Conservation (phyloP, 2,113 vertebrate species). For the Aythya baeri region DNA sequence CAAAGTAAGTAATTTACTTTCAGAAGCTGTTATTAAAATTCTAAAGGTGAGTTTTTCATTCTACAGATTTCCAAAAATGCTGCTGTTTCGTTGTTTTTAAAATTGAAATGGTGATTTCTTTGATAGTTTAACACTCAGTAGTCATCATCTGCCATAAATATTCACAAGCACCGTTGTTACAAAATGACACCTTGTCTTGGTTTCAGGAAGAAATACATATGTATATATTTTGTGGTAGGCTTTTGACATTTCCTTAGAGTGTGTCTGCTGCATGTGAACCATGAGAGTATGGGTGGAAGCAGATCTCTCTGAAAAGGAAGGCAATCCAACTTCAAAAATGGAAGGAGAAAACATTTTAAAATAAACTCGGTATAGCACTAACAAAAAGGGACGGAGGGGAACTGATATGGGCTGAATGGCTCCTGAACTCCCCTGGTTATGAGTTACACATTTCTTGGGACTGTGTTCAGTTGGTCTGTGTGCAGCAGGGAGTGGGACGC, state of each 20-base stretch:
- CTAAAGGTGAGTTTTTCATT: conserved; percentile 43
- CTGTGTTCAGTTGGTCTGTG: not conserved
- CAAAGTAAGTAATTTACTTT: not conserved
- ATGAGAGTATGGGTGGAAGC: not conserved
- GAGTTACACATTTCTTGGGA: not conserved
- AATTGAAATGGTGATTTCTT: not conserved
- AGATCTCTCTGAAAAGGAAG: conserved; percentile 4
- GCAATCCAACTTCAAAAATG: conserved; percentile 10
- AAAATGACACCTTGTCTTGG: conserved; percentile 25
- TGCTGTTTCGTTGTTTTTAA: not conserved
- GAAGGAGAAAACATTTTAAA: conserved; percentile 43
- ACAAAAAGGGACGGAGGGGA: conserved; percentile 4
- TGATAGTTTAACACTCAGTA: not conserved
- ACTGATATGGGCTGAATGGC: not conserved
- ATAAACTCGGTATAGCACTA: conserved; percentile 11
- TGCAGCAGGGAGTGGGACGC: not conserved
- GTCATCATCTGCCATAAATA: conserved; percentile 15
- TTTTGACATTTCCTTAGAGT: conserved; percentile 43
- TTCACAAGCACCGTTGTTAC: not conserved
- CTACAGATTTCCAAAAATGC: not conserved
- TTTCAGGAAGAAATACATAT: not conserved
- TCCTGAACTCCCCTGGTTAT: not conserved
- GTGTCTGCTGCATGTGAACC: conserved; percentile 24
- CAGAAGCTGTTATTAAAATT: not conserved
- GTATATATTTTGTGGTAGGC: conserved; percentile 46